A percentile compares a stretch with the other conserved stretches of the same genome.
These are phyloP conservation scores for Sisor rabdophorus DNA, from an alignment of 2,113 vertebrate genomes.

Conservation along the genomic window DNA sequence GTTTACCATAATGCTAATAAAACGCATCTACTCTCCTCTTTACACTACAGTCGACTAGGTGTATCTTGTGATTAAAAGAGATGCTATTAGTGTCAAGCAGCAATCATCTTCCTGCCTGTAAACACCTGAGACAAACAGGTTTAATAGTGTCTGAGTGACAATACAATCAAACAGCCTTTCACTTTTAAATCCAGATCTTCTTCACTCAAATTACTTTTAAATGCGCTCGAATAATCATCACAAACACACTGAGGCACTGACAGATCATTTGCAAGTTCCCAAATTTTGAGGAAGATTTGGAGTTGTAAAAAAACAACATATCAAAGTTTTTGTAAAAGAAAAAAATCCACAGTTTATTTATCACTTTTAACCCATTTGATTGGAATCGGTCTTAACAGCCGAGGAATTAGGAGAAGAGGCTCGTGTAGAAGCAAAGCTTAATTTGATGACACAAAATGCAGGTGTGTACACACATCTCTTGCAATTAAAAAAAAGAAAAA, in stretches of 20 bases:
- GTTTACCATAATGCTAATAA: conserved; percentile 21
- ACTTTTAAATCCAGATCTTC: conserved; percentile 26
- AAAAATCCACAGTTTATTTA: conserved; percentile 38
- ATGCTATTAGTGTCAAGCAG: conserved; percentile 12
- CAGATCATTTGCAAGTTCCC: conserved; percentile 32
- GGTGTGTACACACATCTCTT: not conserved
- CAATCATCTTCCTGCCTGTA: conserved; percentile 3
- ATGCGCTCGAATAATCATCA: conserved; percentile 29
- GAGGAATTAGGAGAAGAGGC: conserved; percentile 32
- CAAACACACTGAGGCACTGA: conserved; percentile 16
- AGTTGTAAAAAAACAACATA: conserved; percentile 37
- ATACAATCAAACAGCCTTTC: conserved; percentile 27
- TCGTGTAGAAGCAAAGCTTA: conserved; percentile 5
- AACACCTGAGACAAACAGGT: conserved; percentile 21
- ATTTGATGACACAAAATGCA: conserved; percentile 31
- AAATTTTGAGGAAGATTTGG: conserved; percentile 26
- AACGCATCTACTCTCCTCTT: not conserved
- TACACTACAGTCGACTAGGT: not conserved
- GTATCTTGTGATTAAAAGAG: not conserved
- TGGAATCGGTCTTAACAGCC: not conserved
- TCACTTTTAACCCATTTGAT: conserved; percentile 5
- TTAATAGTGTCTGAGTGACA: conserved; percentile 4
- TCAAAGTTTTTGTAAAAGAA: conserved; percentile 26
- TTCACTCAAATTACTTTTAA: conserved; percentile 19
- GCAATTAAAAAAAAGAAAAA: too few species aligned